Evolutionary conservation across 2,113 vertebrate genomes (phyloP), one percentile per base, ranked within the genome.

Genomic region (Crotophaga sulcirostris): DNA sequence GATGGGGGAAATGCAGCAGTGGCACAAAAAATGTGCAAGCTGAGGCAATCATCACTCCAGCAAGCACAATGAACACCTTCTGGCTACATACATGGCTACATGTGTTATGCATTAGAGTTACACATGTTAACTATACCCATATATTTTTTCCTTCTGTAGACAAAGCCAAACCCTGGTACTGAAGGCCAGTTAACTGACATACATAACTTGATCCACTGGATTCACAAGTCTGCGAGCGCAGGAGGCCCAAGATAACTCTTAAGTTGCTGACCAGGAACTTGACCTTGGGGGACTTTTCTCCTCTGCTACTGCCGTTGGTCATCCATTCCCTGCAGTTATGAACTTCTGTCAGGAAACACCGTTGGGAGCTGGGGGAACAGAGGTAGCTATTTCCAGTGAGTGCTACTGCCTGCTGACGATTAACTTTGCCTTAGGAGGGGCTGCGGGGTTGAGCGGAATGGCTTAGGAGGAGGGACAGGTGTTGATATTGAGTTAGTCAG

Each of bases 11-110:
- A 96, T 88, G 81, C 91, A 89, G 87, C 87, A 90, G 52, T 95
- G 90, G 94, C 89, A 84, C 94, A 95, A 93, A 94, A 94, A 93
- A 96, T 95, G 93, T 94, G 97, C 92, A 94, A 94, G 87, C 97
- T 96, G 96, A 97, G 91, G 91, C 90, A 97, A 93, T 97, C 95
- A 95, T 95, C 96, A 95, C 96, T 96, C 93, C 66, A 87, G 90
- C 72, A 89, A 94, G 80, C 90, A 97, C 96, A 96, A 93, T 96
- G 94, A 95, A 94, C 96, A 95, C 93, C 95, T 97, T 97, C 93
- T 97, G 96, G 96, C 91, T 96, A 95, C 95, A 96, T 95, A 93
- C 77, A 92, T 95, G 94, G 97, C 78, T 94, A 91, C 96, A 97
- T 97, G 90, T 97, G 96, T 95, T 97, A 90, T 89, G 92, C 93